Evolutionary conservation across 2,888 invertebrate genomes (phyloP).

Genomic region (Salpingus planirostris): DNA sequence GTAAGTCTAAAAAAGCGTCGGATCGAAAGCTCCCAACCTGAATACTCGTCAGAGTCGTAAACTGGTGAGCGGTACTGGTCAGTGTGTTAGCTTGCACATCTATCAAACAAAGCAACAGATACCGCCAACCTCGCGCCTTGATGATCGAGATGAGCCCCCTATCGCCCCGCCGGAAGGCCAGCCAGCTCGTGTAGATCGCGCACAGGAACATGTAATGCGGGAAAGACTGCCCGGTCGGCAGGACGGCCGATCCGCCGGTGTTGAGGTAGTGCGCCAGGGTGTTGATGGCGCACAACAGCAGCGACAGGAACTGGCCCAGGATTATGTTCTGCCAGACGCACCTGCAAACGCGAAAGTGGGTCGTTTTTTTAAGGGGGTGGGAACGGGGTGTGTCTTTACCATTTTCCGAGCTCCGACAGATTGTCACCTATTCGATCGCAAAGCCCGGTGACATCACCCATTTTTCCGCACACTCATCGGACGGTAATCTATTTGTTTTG

Average conservation of each 20-base stretch:
- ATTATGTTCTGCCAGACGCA: conserved; percentile 64
- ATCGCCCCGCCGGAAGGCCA: conserved; percentile 60
- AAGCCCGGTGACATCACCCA: conserved; percentile 42
- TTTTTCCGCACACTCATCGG: conserved; percentile 19
- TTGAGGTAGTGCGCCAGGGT: conserved; percentile 63
- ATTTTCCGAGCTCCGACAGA: conserved; percentile 60
- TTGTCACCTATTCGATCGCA: conserved; percentile 60
- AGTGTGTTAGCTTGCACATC: conserved; percentile 85
- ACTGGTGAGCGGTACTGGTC: conserved; percentile 71
- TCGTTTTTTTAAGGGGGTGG: conserved; percentile 22
- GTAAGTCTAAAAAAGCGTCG: too few species aligned
- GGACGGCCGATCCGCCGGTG: conserved; percentile 58
- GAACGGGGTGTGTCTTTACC: conserved; percentile 41
- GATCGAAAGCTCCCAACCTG: conserved; percentile 46
- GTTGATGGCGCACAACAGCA: conserved; percentile 69
- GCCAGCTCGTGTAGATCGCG: conserved; percentile 65
- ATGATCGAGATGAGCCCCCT: conserved; percentile 54
- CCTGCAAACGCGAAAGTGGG: conserved; percentile 41
- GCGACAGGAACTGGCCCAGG: conserved; percentile 65
- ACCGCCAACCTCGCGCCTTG: conserved; percentile 65
- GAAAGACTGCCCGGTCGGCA: conserved; percentile 74
- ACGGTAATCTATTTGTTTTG: conserved; percentile 13
- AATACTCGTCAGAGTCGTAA: conserved; percentile 62
- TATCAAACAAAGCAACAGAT: conserved; percentile 64
- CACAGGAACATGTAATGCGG: conserved; percentile 70